phyloP scores from a whole-genome alignment of 30 jellyfish, hydroid and myxozoan genomes.

The Aurelia coerulea region DNA sequence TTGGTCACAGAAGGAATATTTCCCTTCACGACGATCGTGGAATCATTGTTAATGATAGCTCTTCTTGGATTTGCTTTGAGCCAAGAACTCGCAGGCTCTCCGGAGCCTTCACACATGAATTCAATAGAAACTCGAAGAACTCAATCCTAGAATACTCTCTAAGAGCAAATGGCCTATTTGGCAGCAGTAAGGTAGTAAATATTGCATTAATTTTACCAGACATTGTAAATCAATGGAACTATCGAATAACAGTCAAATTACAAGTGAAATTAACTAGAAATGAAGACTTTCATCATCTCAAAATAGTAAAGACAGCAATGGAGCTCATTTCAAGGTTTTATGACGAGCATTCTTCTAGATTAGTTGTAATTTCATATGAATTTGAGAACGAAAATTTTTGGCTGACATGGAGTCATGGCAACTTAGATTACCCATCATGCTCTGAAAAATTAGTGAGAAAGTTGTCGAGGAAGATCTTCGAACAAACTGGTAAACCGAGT shows the following conservation, averaged over 20 bases:
- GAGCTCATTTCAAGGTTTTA: constrained; percentile 8
- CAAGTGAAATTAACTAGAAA: not conserved
- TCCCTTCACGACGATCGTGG: no score
- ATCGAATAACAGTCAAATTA: not conserved
- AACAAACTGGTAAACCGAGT: not conserved
- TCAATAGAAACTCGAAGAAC: not conserved
- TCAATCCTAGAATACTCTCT: not conserved
- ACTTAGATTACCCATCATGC: constrained; percentile 21
- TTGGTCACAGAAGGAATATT: no score
- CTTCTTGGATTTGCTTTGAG: not conserved
- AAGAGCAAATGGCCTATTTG: not conserved
- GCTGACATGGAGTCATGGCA: constrained; percentile 32
- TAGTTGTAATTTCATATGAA: constrained; percentile 6
- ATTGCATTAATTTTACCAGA: not conserved
- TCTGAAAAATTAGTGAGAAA: not conserved
- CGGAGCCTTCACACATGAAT: not conserved
- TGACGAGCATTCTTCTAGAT: constrained; percentile 3
- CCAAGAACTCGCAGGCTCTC: not conserved
- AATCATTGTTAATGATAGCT: no score
- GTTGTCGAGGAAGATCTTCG: not conserved
- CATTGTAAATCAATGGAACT: constrained; percentile 30
- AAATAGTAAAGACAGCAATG: not conserved
- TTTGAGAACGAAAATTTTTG: not conserved
- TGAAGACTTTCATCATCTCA: not conserved
- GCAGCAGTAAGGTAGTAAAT: not conserved